Conservation (phyloP, 2,113 vertebrate genomes). For the Tylochromis polylepis region DNA sequence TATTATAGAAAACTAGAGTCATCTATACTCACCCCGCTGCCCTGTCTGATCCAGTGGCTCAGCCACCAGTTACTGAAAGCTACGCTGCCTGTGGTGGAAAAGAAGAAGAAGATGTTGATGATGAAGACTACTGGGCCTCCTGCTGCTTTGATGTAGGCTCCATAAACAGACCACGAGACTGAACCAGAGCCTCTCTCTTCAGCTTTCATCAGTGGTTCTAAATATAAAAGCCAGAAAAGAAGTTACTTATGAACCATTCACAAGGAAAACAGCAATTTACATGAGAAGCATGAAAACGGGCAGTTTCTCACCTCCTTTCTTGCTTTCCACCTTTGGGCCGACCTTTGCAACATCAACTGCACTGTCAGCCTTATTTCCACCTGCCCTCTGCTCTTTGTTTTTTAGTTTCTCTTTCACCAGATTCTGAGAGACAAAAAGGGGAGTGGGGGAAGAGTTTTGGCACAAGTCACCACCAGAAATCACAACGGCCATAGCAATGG, state of each 20-base stretch:
- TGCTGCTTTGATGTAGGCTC: slow-evolving; percentile 77
- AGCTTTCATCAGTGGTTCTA: slow-evolving; percentile 72
- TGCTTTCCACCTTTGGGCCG: slow-evolving; percentile 34
- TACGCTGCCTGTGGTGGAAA: slow-evolving; percentile 75
- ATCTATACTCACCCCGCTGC: slow-evolving; percentile 69
- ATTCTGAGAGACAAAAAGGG: slow-evolving; percentile 43
- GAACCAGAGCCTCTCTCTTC: slow-evolving; percentile 76
- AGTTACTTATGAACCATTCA: not conserved
- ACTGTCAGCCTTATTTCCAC: slow-evolving; percentile 4
- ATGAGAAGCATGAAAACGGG: not conserved
- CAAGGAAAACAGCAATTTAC: not conserved
- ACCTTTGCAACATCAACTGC: not conserved
- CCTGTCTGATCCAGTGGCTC: slow-evolving; percentile 79
- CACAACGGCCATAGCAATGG: slow-evolving; percentile 9
- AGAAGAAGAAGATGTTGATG: slow-evolving; percentile 73
- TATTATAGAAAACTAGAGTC: not conserved
- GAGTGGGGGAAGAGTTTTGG: not conserved
- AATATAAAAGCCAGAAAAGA: not conserved
- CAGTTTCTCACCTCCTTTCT: slow-evolving; percentile 57
- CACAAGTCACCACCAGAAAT: slow-evolving; percentile 8
- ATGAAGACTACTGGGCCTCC: slow-evolving; percentile 71
- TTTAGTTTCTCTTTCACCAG: slow-evolving; percentile 69
- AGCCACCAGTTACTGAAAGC: slow-evolving; percentile 82
- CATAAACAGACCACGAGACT: slow-evolving; percentile 72
- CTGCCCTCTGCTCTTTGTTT: slow-evolving; percentile 53